Evolutionary conservation across 2,797 vertebrate genomes (phyloP), one percentile per base, ranked within the genome.

Genomic region (Ceryle rudis): DNA sequence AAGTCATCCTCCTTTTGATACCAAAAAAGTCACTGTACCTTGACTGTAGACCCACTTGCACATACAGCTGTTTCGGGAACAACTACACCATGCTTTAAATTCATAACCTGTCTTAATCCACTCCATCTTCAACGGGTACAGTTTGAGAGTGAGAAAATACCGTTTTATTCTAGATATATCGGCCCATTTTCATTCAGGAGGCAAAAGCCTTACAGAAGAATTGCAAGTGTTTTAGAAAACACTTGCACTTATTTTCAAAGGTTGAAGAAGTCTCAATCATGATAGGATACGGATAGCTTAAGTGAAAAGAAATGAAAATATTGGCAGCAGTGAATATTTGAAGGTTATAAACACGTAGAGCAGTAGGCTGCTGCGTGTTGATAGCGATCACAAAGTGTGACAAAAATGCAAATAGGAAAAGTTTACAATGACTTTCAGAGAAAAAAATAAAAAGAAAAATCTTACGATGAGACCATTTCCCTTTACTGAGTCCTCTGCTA

Each of bases 371-470:
- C 16, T 71, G 47, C 0, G 0, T 13, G 31, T 15, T 87, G 64
- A 82, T 52, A 80, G 14, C 64, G 17, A 74, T 78, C 52, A 80
- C 67, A 74, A 85, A 89, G 21, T 6, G 46, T 28, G 74, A 89
- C 60, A 84, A 92, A 86, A 79, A 57, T 37, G 12, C 60, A 65
- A 81, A 94, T 10, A 83, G 52, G 14, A 51, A 65, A 83, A 52
- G 19, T 54, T 91, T 22, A 84, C 62, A 89, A n/a, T 44, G 13
- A 54, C 35, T 75, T 84, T 62, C 54, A 84, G 44, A 62, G 33
- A 51, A 81, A 42, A 33, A 62, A 39, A 42, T 18, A 18, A 81
- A 42, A 58, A 35, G 49, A n/a, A 44, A 80, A 33, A 23, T 11
- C 49, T 44, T 86, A 69, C 19, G 74, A 51, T 87, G 13, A 78